Base-by-base conservation (phyloP, 2,888 invertebrate genomes). In the Dryadula phaetusa region DNA sequence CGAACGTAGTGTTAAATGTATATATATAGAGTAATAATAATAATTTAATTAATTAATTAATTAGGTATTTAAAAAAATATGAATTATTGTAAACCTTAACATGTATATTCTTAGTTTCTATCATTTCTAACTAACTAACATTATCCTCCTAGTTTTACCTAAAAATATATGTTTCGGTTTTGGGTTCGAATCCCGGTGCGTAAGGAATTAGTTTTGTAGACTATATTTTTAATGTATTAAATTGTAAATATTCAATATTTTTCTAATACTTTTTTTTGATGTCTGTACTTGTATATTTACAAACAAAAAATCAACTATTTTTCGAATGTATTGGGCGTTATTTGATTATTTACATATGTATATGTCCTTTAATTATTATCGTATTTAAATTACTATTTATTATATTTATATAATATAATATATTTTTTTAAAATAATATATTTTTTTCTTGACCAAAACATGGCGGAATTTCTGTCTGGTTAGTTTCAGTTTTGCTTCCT, bases 241-340 rank as follows among this genome's bases (percentile, higher is more conserved):
- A 56, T 40, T 56, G 56, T 56, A 56, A 40, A 56, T 56, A 56
- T 56, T 56, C 40, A 0, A 56, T 56, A 56, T 56, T 56, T 56
- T 56, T 56, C 40, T 56, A 56, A 25, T 20, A 40, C 7, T 25
- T 16, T 25, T 40, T 56, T n/a, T n/a, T n/a, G n/a, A 10, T 40
- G n/a, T 56, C 22, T 40, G n/a, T 56, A 37, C 25, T 56, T n/a
- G n/a, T n/a, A n/a, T n/a, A n/a, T n/a, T n/a, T n/a, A n/a, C n/a
- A n/a, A 16, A 8, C n/a, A 40, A 49, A 40, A 40, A 56, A 16
- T 40, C n/a, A 16, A 40, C 37, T 56, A 56, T 56, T 56, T 56
- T 56, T 56, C 22, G 37, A 56, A 25, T 16, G 40, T 40, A 40
- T 56, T 56, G 56, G 40, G n/a, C n/a, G 37, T 4, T 40, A 22